phyloP scores from a whole-genome alignment of 2,888 invertebrate genomes.

The Dorcus hopei region DNA sequence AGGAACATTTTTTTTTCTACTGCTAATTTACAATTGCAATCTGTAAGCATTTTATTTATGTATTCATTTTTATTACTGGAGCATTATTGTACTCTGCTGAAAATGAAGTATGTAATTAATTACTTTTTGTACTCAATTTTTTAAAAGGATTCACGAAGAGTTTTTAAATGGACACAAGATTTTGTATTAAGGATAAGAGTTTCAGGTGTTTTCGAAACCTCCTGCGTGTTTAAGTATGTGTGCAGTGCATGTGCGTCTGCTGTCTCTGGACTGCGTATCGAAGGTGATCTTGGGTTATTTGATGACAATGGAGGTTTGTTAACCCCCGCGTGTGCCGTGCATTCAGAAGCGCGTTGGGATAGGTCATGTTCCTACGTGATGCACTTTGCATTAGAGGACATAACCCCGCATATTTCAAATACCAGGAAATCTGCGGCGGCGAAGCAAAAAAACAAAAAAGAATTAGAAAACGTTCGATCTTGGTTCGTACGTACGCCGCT shows the following conservation, averaged over 20 bases:
- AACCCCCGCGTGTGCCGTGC: constrained; percentile 39
- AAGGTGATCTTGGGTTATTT: constrained; percentile 19
- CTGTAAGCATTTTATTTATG: too few species aligned
- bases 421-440: not conserved
- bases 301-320: constrained; percentile 41
- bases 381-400: constrained; percentile 11
- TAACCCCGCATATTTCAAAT: constrained; percentile 3
- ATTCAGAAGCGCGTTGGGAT: constrained; percentile 40
- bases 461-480: not conserved
- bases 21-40: too few species aligned
- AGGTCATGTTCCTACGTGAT: constrained; percentile 34
- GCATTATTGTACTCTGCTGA: too few species aligned
- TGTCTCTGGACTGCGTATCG: constrained; percentile 1
- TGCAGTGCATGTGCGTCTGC: not conserved
- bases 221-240: not conserved
- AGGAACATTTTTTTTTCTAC: too few species aligned
- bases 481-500: not conserved
- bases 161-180: too few species aligned
- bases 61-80: too few species aligned
- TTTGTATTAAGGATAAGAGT: too few species aligned
- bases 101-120: too few species aligned
- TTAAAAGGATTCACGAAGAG: too few species aligned
- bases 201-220: not conserved
- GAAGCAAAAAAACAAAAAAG: not conserved
- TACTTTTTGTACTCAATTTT: too few species aligned